Percentiles rank a stretch among this genome's conserved stretches.
phyloP scores from a whole-genome alignment of 1,140 invertebrate species.

The Myzus persicae region DNA sequence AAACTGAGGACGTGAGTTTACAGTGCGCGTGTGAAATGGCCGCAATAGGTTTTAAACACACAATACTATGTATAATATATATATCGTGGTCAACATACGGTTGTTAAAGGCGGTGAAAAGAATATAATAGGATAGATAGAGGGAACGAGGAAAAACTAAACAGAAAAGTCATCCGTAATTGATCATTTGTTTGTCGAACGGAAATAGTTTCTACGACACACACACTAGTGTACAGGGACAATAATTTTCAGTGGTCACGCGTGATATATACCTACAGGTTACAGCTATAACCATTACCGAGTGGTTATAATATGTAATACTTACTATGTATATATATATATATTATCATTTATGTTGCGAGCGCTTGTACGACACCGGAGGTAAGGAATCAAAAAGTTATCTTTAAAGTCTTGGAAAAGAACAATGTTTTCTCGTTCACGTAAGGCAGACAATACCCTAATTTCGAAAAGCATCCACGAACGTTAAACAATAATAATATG shows the following conservation, averaged over 20 bases:
- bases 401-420: conserved; percentile 26
- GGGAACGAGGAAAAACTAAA: neutral
- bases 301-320: neutral
- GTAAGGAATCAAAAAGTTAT: conserved; percentile 41
- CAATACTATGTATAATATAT: neutral
- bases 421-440: conserved; percentile 30
- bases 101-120: neutral
- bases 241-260: neutral
- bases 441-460: neutral
- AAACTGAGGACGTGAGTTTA: neutral
- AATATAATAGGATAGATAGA: neutral
- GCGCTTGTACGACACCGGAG: neutral
- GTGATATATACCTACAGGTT: neutral
- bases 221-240: neutral
- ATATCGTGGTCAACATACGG: neutral
- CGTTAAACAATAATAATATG: neutral
- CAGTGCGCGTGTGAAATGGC: neutral
- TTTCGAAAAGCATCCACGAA: neutral
- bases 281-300: neutral
- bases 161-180: neutral
- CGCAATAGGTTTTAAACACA: neutral
- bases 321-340: neutral
- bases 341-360: neutral
- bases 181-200: conserved; percentile 10
- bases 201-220: neutral